These are phyloP conservation scores for Oscheius sp. DNA, from an alignment of 1,140 invertebrate species.

Conservation along the genomic window DNA sequence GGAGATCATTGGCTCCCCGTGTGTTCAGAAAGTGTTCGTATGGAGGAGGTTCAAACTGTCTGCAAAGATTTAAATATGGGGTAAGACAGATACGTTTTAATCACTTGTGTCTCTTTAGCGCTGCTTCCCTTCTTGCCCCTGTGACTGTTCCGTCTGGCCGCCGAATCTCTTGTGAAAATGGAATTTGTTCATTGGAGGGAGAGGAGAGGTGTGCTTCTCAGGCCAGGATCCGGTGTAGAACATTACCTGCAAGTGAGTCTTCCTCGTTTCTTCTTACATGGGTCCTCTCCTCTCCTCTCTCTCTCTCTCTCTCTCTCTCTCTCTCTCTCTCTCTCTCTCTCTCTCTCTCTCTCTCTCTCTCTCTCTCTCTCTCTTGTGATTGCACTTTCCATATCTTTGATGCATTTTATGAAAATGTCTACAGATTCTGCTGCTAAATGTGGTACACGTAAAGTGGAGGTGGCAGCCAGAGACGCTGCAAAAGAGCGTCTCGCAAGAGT, in stretches of 20 bases:
- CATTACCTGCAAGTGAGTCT: too few species aligned
- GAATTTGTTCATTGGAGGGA: neutral
- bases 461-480: constrained; percentile 17
- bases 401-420: too few species aligned
- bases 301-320: too few species aligned
- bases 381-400: too few species aligned
- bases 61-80: constrained; percentile 3
- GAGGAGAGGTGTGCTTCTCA: neutral
- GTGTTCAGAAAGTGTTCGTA: constrained; percentile 7
- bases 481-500: constrained; percentile 25
- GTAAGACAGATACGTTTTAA: neutral
- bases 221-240: neutral
- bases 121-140: too few species aligned
- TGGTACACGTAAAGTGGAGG: constrained; percentile 17
- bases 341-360: too few species aligned
- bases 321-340: too few species aligned
- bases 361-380: too few species aligned
- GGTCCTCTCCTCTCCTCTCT: too few species aligned
- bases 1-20: constrained; percentile 19
- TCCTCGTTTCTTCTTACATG: too few species aligned
- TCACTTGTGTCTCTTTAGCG: neutral
- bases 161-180: neutral
- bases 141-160: neutral
- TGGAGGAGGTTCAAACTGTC: neutral
- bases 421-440: constrained; percentile 7